Conservation (phyloP, 2,113 vertebrate species). For the Bambusicola thoracicus region DNA sequence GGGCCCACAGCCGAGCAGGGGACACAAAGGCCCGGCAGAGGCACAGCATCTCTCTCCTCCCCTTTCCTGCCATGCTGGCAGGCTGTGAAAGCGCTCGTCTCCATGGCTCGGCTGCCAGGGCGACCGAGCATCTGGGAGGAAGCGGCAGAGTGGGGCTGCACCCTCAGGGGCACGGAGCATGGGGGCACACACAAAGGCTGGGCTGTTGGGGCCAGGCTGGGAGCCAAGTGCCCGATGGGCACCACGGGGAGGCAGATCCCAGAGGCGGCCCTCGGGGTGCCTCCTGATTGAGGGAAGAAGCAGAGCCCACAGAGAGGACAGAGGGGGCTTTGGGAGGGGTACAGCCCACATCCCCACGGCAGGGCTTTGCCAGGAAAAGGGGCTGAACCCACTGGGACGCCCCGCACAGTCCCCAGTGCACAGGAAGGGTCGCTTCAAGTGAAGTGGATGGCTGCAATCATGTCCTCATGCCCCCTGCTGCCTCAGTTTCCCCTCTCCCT, state of each 20-base stretch:
- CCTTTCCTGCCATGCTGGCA: slow-evolving; percentile 26
- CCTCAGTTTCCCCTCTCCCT: neutral
- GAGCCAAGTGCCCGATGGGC: neutral
- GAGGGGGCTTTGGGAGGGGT: neutral
- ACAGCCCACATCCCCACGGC: neutral
- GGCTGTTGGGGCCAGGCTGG: slow-evolving; percentile 51
- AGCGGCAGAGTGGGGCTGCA: neutral
- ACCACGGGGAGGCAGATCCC: neutral
- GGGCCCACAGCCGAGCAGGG: neutral
- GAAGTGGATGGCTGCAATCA: rapidly evolving
- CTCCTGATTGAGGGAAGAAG: neutral
- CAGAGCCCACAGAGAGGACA: neutral
- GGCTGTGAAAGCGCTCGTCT: slow-evolving; percentile 44
- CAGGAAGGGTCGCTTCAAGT: neutral
- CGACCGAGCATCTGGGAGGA: slow-evolving; percentile 26
- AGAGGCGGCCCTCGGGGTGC: neutral
- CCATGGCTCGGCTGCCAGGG: slow-evolving; percentile 40
- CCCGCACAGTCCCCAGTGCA: neutral
- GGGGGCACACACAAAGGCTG: slow-evolving; percentile 32
- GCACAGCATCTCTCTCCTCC: neutral
- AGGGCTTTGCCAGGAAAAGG: neutral
- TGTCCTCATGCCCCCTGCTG: rapidly evolving
- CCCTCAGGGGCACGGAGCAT: neutral
- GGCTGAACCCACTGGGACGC: neutral
- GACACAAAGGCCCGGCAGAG: neutral